Conservation (phyloP, 2,797 vertebrate genomes). For the Phaenicophaeus curvirostris region DNA sequence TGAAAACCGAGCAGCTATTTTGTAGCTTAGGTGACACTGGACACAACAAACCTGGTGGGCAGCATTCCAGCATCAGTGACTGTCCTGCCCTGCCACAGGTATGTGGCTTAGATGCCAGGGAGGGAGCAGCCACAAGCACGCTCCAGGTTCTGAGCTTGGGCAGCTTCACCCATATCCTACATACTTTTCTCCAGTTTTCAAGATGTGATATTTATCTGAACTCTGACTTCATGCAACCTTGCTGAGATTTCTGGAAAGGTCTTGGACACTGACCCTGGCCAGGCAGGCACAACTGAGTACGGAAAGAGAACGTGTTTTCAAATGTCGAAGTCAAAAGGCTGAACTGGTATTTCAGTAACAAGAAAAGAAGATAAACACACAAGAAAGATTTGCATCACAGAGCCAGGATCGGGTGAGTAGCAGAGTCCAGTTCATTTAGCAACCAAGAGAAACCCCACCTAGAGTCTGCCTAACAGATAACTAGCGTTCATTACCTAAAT, state of each 20-base stretch:
- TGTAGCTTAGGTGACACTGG: not conserved
- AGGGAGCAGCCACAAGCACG: rapidly evolving
- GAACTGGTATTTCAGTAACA: not conserved
- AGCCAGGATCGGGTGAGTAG: not conserved
- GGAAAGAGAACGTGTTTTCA: not conserved
- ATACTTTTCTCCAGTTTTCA: not conserved
- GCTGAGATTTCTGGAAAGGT: not conserved
- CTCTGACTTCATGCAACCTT: not conserved
- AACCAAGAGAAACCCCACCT: not conserved
- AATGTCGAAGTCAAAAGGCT: not conserved
- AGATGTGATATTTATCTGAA: not conserved
- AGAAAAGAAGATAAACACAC: not conserved
- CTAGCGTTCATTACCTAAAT: not conserved
- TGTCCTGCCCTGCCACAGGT: not conserved
- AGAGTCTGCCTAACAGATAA: not conserved
- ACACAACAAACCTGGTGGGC: not conserved
- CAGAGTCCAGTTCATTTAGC: not conserved
- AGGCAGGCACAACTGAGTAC: not conserved
- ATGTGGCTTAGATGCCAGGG: not conserved
- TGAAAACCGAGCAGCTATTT: rapidly evolving
- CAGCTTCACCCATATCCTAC: not conserved
- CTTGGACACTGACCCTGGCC: not conserved
- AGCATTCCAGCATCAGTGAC: not conserved
- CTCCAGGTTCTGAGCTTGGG: not conserved
- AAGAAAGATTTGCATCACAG: not conserved